phyloP scores from a whole-genome alignment of 2,888 invertebrate species.

The Ormyrus nitidulus region DNA sequence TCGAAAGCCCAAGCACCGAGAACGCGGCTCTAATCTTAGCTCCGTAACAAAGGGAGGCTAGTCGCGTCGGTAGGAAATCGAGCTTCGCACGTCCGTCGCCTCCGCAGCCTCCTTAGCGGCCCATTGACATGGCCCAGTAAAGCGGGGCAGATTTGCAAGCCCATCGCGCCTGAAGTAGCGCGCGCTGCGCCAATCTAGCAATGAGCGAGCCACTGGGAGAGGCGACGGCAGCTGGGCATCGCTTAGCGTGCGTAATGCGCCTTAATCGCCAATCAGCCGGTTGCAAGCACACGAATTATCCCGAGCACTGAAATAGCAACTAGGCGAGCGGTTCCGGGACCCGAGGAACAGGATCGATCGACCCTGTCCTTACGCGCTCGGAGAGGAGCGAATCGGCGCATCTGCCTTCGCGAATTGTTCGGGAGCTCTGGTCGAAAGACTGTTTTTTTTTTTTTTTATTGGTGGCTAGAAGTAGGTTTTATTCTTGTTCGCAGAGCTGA shows the following conservation, averaged over 20 bases:
- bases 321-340: constrained; percentile 34
- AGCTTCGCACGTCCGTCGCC: constrained; percentile 35
- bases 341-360: neutral
- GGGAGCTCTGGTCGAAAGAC: no score
- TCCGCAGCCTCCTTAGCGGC: neutral
- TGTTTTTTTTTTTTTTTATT: no score
- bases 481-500: no score
- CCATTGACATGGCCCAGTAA: neutral
- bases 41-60: no score
- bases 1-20: no score
- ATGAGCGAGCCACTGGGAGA: constrained; percentile 52
- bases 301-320: constrained; percentile 21
- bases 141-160: neutral
- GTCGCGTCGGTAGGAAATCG: no score
- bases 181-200: constrained; percentile 45
- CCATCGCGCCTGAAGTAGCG: constrained; percentile 23
- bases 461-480: no score
- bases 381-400: neutral
- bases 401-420: no score
- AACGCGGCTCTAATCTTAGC: no score
- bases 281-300: constrained; percentile 44
- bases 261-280: constrained; percentile 65
- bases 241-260: constrained; percentile 62
- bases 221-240: constrained; percentile 41
- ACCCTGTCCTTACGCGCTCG: no score